phyloP scores from a whole-genome alignment of 2,113 vertebrate species.

The Entosphenus tridentatus region DNA sequence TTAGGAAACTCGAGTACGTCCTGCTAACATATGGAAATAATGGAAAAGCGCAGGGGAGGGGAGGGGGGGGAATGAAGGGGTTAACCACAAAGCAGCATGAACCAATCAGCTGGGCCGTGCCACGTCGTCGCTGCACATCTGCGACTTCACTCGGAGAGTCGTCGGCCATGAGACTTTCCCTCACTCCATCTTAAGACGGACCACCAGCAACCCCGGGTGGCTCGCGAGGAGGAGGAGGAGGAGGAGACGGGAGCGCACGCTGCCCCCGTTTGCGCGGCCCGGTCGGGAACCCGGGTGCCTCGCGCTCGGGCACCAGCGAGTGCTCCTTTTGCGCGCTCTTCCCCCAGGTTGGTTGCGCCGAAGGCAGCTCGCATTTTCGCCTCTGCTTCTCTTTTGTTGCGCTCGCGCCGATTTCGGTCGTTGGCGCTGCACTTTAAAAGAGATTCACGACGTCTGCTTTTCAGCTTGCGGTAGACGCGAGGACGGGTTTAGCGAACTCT shows the following conservation, averaged over 20 bases:
- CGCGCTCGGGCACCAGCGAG: too few relatives aligned
- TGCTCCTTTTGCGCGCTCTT: too few relatives aligned
- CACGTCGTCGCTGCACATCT: slow-evolving; percentile 2
- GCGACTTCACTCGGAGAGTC: not conserved
- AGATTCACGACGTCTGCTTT: too few relatives aligned
- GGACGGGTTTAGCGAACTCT: too few relatives aligned
- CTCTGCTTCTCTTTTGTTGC: too few relatives aligned
- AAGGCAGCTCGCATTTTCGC: too few relatives aligned
- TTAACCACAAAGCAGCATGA: slow-evolving; percentile 3
- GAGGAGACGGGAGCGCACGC: not conserved
- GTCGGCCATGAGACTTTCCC: too few relatives aligned
- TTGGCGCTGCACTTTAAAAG: too few relatives aligned
- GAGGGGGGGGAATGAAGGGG: not conserved
- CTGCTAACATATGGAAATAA: not conserved
- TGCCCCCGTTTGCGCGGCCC: not conserved
- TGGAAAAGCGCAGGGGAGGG: not conserved
- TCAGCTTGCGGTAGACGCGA: too few relatives aligned
- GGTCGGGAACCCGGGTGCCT: not conserved
- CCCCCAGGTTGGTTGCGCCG: too few relatives aligned
- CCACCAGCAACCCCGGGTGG: not conserved
- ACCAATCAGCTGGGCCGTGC: slow-evolving; percentile 5
- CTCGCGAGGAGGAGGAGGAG: not conserved
- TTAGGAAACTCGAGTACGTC: not conserved
- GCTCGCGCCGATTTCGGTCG: too few relatives aligned
- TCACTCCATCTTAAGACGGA: not conserved